Evolutionary conservation across 2,888 invertebrate species (phyloP).

Genomic region (Rhodophaea formosa): DNA sequence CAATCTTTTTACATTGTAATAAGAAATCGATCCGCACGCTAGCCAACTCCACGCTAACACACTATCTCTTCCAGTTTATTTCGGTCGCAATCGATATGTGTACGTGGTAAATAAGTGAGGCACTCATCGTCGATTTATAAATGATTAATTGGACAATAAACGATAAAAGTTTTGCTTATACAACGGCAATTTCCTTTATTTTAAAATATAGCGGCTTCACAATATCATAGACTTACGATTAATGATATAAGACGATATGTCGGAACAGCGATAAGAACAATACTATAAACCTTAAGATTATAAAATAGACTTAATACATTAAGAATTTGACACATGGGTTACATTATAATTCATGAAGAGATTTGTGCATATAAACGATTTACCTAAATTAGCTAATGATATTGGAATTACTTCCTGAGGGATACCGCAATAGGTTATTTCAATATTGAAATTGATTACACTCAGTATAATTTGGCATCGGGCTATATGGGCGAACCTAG

Average conservation of each 20-base stretch:
- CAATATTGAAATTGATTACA: conserved; percentile 48
- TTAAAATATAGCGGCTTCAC: conserved; percentile 81
- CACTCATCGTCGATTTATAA: conserved; percentile 60
- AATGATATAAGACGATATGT: conserved; percentile 79
- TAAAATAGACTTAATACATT: conserved; percentile 61
- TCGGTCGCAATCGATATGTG: conserved; percentile 72
- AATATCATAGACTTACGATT: conserved; percentile 76
- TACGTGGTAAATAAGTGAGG: conserved; percentile 62
- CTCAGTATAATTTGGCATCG: conserved; percentile 56
- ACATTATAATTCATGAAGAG: conserved; percentile 62
- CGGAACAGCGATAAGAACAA: conserved; percentile 78
- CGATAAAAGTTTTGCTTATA: conserved; percentile 78
- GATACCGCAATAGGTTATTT: conserved; percentile 64
- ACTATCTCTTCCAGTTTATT: conserved; percentile 79
- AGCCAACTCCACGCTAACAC: conserved; percentile 73
- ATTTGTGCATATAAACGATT: conserved; percentile 56
- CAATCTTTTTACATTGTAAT: conserved; percentile 34
- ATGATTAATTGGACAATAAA: conserved; percentile 73
- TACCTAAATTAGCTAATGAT: conserved; percentile 49
- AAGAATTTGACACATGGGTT: conserved; percentile 74
- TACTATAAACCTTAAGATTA: conserved; percentile 67
- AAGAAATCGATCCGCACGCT: conserved; percentile 57
- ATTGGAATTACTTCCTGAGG: conserved; percentile 78
- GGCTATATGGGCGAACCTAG: conserved; percentile 80
- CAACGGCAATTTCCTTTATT: conserved; percentile 80